Conservation (phyloP, 2,797 vertebrate genomes). For the Miichthys miiuy region DNA sequence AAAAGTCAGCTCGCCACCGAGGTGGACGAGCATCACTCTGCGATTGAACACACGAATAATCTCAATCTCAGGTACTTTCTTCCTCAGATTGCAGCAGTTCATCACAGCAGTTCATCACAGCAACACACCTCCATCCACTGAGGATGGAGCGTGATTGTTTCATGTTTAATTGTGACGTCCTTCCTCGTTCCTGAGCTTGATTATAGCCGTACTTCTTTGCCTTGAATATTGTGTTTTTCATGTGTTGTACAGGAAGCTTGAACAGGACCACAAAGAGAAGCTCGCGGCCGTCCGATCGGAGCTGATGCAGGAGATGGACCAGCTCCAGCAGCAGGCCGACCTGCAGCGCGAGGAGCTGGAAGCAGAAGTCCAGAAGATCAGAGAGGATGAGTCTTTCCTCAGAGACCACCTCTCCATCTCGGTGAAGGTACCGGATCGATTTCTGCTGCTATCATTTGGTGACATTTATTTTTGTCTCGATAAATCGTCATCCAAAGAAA, state of each 20-base stretch:
- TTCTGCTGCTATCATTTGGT: background rate
- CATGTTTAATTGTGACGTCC: background rate
- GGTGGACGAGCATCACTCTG: constrained; percentile 94
- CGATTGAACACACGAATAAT: constrained; percentile 91
- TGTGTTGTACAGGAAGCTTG: constrained; percentile 88
- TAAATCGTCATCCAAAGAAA: background rate
- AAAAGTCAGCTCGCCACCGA: constrained; percentile 93
- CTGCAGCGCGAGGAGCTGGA: constrained; percentile 91
- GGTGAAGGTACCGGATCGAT: constrained; percentile 87
- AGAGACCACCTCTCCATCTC: constrained; percentile 91
- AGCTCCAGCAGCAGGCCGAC: constrained; percentile 90
- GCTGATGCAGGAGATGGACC: constrained; percentile 90
- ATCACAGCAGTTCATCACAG: background rate
- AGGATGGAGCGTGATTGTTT: background rate
- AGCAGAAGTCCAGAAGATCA: constrained; percentile 90
- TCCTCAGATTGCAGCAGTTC: background rate
- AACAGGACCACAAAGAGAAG: constrained; percentile 94
- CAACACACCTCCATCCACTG: background rate
- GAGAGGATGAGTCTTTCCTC: constrained; percentile 89
- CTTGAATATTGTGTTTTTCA: background rate
- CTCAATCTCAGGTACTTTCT: constrained; percentile 73
- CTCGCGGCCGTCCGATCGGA: constrained; percentile 84
- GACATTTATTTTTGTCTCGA: background rate
- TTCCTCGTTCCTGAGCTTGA: background rate
- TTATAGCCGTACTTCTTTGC: background rate